Evolutionary conservation across 2,797 vertebrate species (phyloP).

Genomic region (Catamblyrhynchus diadema): DNA sequence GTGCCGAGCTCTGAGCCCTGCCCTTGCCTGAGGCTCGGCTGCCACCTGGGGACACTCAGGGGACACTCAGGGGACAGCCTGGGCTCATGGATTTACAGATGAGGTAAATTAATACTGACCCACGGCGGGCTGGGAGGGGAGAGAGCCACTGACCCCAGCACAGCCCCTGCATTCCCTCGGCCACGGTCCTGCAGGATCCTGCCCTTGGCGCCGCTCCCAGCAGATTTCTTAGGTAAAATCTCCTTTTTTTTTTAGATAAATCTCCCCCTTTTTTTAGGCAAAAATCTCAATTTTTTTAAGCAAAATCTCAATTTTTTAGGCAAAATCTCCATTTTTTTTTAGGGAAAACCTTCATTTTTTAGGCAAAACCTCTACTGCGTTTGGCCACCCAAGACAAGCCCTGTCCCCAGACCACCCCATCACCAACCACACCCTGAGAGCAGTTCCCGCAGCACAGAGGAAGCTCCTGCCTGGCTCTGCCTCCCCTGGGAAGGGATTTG

Average conservation of each 20-base stretch:
- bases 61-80: neutral
- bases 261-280: no score
- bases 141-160: fast-evolving
- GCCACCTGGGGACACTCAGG: neutral
- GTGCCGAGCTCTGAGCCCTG: neutral
- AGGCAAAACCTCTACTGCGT: neutral
- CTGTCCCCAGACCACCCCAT: fast-evolving
- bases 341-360: neutral
- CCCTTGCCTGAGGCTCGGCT: neutral
- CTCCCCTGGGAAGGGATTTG: neutral
- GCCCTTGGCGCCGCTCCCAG: fast-evolving
- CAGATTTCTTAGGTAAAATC: neutral
- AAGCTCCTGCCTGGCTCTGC: neutral
- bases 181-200: fast-evolving
- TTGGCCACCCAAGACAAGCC: neutral
- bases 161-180: fast-evolving
- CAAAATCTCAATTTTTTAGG: neutral
- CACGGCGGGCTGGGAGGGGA: fast-evolving
- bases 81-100: neutral
- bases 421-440: fast-evolving
- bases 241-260: neutral
- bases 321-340: neutral
- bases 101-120: neutral
- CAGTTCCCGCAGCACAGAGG: fast-evolving
- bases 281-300: no score